These are phyloP conservation scores for Anorthoa munda DNA, from an alignment of 2,888 invertebrate genomes.

Conservation along the genomic window DNA sequence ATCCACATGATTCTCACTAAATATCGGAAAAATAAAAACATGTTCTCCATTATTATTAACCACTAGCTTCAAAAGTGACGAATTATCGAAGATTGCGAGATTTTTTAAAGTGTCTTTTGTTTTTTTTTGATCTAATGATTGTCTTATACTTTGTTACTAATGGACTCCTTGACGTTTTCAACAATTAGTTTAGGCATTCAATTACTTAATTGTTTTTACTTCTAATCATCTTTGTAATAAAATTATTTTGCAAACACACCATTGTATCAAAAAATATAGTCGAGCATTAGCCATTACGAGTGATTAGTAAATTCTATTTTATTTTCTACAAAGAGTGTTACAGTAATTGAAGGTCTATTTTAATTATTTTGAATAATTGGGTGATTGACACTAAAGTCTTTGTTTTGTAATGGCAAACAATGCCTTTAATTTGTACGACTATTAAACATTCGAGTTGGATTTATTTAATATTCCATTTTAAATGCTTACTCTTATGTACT, in stretches of 20 bases:
- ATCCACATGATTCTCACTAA: no score
- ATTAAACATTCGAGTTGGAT: no score
- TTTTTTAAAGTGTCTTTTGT: not conserved
- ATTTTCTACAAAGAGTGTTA: slow-evolving; percentile 24
- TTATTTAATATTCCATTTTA: no score
- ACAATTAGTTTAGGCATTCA: no score
- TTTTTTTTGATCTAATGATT: not conserved
- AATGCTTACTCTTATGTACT: no score
- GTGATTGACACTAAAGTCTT: not conserved
- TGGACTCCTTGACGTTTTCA: not conserved
- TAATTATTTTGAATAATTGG: slow-evolving; percentile 26
- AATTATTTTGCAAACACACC: not conserved
- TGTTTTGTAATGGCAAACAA: slow-evolving; percentile 4
- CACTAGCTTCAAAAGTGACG: no score
- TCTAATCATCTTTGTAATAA: slow-evolving; percentile 20
- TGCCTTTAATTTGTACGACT: no score
- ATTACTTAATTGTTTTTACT: no score
- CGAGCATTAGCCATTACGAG: slow-evolving; percentile 7
- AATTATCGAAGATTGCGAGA: no score
- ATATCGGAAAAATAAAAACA: no score
- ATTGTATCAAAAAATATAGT: slow-evolving; percentile 2
- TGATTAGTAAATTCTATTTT: slow-evolving; percentile 13
- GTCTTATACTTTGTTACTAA: not conserved
- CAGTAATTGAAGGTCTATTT: slow-evolving; percentile 23
- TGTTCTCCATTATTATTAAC: no score